These are phyloP conservation scores for Rhabdornis inornatus DNA, from an alignment of 2,113 vertebrate genomes.

Conservation along the genomic window DNA sequence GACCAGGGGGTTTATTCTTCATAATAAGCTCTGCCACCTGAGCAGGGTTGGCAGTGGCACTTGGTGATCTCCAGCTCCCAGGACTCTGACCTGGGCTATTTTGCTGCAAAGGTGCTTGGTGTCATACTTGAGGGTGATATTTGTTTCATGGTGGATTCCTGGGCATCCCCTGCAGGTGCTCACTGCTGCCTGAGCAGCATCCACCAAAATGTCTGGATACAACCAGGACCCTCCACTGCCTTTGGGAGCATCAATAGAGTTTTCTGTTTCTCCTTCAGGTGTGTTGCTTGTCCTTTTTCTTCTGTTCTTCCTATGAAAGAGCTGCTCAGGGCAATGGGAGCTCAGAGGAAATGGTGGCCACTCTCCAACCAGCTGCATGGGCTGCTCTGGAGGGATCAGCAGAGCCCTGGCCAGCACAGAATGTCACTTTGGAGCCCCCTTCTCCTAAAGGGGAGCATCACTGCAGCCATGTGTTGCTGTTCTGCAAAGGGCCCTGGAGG, in stretches of 20 bases:
- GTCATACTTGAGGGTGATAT: rapidly evolving
- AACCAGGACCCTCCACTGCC: rapidly evolving
- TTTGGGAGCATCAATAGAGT: neutral
- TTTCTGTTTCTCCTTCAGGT: neutral
- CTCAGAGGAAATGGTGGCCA: neutral
- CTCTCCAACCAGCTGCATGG: rapidly evolving
- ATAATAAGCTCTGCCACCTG: neutral
- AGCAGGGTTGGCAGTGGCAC: neutral
- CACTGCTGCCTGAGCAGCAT: rapidly evolving
- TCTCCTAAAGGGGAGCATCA: neutral
- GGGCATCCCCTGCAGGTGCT: neutral
- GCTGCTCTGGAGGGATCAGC: neutral
- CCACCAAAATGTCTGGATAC: neutral
- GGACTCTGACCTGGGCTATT: neutral
- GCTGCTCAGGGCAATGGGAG: neutral
- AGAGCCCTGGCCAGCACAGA: rapidly evolving
- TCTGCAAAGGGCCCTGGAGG: rapidly evolving
- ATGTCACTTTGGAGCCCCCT: neutral
- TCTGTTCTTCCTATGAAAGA: neutral
- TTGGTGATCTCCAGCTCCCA: neutral
- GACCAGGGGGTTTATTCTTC: neutral
- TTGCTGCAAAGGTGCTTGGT: neutral
- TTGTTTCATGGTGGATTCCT: neutral
- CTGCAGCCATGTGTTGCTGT: rapidly evolving
- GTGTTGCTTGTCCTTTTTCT: neutral